Percentiles rank a stretch among this genome's conserved stretches.
These are phyloP conservation scores for Leptopterna dolabrata DNA, from an alignment of 2,888 invertebrate species.

Conservation along the genomic window DNA sequence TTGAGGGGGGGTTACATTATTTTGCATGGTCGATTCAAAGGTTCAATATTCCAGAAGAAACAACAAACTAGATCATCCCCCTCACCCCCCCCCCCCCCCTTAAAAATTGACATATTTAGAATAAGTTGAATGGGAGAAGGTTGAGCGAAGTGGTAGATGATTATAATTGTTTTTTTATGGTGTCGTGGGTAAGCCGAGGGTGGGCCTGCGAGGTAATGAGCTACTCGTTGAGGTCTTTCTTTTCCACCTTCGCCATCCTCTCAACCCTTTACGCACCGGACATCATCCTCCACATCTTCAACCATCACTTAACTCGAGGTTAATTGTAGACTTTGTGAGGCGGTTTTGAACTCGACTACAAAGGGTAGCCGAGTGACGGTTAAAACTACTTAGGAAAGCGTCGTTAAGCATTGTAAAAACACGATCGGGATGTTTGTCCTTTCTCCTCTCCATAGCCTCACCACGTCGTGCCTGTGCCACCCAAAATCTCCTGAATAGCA, in stretches of 20 bases:
- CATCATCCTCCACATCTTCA: not conserved
- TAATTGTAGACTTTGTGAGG: not conserved
- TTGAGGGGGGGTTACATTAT: no score
- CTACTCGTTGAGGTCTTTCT: not conserved
- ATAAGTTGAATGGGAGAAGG: not conserved
- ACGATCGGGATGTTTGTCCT: not conserved
- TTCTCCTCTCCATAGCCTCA: not conserved
- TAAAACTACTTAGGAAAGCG: not conserved
- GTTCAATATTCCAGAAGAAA: no score
- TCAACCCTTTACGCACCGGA: constrained; percentile 4
- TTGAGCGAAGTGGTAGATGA: not conserved
- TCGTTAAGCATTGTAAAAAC: constrained; percentile 7
- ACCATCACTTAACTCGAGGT: not conserved
- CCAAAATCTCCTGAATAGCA: no score
- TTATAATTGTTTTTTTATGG: not conserved
- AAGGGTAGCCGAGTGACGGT: not conserved
- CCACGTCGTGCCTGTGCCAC: no score
- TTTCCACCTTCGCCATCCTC: not conserved
- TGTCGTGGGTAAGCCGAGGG: not conserved
- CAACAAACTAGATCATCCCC: no score
- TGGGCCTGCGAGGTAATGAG: not conserved
- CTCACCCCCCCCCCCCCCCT: no score
- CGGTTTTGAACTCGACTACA: not conserved
- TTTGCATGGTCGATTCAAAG: no score
- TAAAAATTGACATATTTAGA: not conserved